Evolutionary conservation across 2,113 vertebrate genomes (phyloP), one percentile per base, ranked within the genome.

Genomic region (Chinchilla lanigera): DNA sequence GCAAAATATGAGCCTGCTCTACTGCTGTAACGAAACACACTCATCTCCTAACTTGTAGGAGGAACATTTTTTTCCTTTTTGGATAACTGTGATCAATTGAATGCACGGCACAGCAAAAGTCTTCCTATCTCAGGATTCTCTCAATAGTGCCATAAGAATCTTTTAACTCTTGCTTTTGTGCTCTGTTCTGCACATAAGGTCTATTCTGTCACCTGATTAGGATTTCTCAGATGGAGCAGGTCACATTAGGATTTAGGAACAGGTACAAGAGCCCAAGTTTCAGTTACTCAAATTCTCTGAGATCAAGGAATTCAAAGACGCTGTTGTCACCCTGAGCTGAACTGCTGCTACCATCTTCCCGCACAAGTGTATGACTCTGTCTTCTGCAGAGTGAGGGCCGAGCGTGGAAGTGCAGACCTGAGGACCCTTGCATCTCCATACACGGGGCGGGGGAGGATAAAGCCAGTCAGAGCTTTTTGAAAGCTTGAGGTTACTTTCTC

Each of bases 201-300:
- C 7, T 80, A 17, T 6, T 87, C 38, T 69, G 5, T 30, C 7
- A 33, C 20, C 38, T 78, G 28, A 52, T 7, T n/a, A 33, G 61
- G 58, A 83, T 86, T 73, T n/a, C 75, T 26, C 17, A 41, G 19
- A 1, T 67, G 11, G 16, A 8, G 17, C 24, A 73, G 24, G 24
- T 50, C 33, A 26, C 50, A 20, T 73, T 73, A 78, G 30, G 56
- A 54, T 56, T 33, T 60, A 80, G 13, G 47, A 71, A 56, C 90
- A 84, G 26, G 12, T 35, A 71, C 10, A 33, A 22, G 14, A 56
- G 20, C 7, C 44, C 26, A 7, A 52, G 7, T 89, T 75, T 90
- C 44, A 33, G 44, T 80, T 93, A 77, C 30, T 89, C 19, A 61
- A 77, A 63, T 88, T 90, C 9, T 92, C 84, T 86, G 54, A 89